These are phyloP conservation scores for mouse (Mus musculus) DNA, from an alignment of 2,113 vertebrate species.

Conservation along the genomic window GRCm39 chr16:54714001-54714500, in stretches of 20 bases:
- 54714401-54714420: neutral
- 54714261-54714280: conserved; percentile 10
- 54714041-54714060: neutral
- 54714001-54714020: neutral
- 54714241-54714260: conserved; percentile 12
- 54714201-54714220: neutral
- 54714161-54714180: neutral
- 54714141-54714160: neutral
- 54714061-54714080: neutral
- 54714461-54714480: no score
- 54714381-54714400: neutral
- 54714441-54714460: no score
- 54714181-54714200: neutral
- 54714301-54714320: neutral
- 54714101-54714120: neutral
- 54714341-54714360: neutral
- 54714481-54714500: no score
- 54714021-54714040: neutral
- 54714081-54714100: conserved; percentile 14
- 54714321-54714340: neutral
- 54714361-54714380: neutral
- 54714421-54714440: neutral
- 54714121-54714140: neutral
- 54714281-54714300: neutral
- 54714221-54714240: neutral